These are phyloP conservation scores for Meloidogyne exigua DNA, from an alignment of 1,140 invertebrate species.

Conservation along the genomic window DNA sequence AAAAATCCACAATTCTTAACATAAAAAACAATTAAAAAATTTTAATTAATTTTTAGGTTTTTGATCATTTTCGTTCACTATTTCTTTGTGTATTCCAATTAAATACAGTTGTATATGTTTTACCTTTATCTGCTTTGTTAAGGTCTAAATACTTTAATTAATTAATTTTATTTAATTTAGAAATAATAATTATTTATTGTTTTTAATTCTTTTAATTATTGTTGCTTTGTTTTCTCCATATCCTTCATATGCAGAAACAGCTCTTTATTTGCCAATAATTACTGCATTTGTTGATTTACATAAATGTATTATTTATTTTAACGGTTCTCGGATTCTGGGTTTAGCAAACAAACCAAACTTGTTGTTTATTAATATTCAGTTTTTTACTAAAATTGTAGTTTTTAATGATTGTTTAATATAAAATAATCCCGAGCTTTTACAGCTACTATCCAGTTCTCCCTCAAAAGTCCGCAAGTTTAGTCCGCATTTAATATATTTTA, in stretches of 20 bases:
- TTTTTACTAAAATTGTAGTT: not conserved
- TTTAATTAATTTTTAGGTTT: conserved; percentile 71
- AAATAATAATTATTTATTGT: conserved; percentile 78
- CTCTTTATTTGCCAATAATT: conserved; percentile 77
- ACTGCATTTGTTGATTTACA: conserved; percentile 83
- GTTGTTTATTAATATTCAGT: too few species aligned
- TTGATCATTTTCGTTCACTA: conserved; percentile 91
- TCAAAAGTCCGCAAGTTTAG: too few species aligned
- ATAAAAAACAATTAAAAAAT: too few species aligned
- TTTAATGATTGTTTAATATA: too few species aligned
- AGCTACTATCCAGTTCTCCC: too few species aligned
- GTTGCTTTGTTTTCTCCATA: conserved; percentile 93
- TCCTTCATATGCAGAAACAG: conserved; percentile 88
- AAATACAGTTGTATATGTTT: conserved; percentile 85
- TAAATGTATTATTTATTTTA: conserved; percentile 71
- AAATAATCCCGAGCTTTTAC: too few species aligned
- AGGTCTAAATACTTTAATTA: conserved; percentile 63
- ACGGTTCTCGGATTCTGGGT: too few species aligned
- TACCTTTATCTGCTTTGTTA: conserved; percentile 82
- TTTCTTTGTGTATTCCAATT: conserved; percentile 96
- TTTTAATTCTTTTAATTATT: conserved; percentile 79
- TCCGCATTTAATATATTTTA: too few species aligned
- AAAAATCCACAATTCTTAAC: not conserved
- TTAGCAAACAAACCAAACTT: too few species aligned
- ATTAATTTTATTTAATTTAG: conserved; percentile 64